A percentile compares a stretch with the other conserved stretches of the same genome.
These are phyloP conservation scores for Nematopogon swammerdamellus DNA, from an alignment of 2,888 invertebrate species.

Conservation along the genomic window DNA sequence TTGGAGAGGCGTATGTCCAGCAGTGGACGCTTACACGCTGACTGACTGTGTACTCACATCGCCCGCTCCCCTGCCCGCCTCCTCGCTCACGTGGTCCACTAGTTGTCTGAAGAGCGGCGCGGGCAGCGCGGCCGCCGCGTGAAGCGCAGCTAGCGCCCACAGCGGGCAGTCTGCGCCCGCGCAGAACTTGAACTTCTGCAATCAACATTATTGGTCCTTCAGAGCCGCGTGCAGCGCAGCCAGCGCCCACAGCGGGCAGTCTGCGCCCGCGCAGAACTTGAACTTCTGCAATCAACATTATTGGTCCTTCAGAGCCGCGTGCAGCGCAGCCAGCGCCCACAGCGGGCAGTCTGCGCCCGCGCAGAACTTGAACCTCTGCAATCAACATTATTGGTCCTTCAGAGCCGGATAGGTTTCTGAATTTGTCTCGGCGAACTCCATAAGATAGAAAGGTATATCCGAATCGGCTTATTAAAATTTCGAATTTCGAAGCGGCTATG, in stretches of 20 bases:
- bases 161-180: slow-evolving; percentile 45
- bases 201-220: too few species aligned
- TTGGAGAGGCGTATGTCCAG: too few species aligned
- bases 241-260: slow-evolving; percentile 44
- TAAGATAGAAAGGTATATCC: too few species aligned
- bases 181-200: slow-evolving; percentile 45
- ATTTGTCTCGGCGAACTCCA: too few species aligned
- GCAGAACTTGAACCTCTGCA: slow-evolving; percentile 45
- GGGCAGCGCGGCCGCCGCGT: slow-evolving; percentile 36
- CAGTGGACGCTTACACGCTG: too few species aligned
- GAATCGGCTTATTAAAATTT: too few species aligned
- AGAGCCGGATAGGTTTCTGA: too few species aligned
- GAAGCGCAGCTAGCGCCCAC: slow-evolving; percentile 40
- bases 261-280: slow-evolving; percentile 45
- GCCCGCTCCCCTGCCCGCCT: slow-evolving; percentile 19
- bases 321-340: slow-evolving; percentile 40
- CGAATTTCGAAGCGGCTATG: too few species aligned
- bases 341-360: slow-evolving; percentile 45
- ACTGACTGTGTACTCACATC: neutral
- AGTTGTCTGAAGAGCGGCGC: slow-evolving; percentile 29
- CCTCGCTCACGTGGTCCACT: slow-evolving; percentile 28
- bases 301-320: too few species aligned
- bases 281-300: slow-evolving; percentile 35
- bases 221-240: slow-evolving; percentile 39
- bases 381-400: too few species aligned